These are phyloP conservation scores for Sphenopsis melanotis DNA, from an alignment of 2,797 vertebrate species.

Conservation along the genomic window DNA sequence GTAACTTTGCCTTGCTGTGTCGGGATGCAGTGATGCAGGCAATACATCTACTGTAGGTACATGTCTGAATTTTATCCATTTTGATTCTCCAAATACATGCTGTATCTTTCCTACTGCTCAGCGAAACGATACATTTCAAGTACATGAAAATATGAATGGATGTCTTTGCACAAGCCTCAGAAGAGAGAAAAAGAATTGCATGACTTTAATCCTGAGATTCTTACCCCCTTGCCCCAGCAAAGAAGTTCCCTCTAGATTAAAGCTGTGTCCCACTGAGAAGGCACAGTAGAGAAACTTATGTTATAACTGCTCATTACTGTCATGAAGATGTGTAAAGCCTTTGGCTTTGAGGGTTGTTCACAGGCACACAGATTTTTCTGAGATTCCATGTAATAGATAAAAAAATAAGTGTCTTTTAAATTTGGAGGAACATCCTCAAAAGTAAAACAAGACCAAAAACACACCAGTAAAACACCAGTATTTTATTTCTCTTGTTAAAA, in stretches of 20 bases:
- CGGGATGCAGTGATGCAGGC: background rate
- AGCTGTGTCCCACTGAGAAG: background rate
- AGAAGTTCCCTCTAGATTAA: background rate
- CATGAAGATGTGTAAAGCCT: background rate
- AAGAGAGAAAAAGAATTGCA: background rate
- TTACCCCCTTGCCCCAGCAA: background rate
- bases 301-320: background rate
- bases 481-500: background rate
- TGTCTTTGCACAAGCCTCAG: background rate
- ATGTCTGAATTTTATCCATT: background rate
- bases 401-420: background rate
- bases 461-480: rapidly evolving
- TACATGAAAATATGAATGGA: background rate
- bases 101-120: background rate
- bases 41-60: rapidly evolving
- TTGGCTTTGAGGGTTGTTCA: background rate
- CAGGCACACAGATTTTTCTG: background rate
- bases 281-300: background rate
- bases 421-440: background rate
- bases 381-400: background rate
- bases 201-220: background rate
- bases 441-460: background rate
- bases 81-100: background rate
- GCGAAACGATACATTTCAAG: background rate
- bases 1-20: background rate